Evolutionary conservation across 2,888 invertebrate genomes (phyloP).

Genomic region (Drosophila hamatofila): DNA sequence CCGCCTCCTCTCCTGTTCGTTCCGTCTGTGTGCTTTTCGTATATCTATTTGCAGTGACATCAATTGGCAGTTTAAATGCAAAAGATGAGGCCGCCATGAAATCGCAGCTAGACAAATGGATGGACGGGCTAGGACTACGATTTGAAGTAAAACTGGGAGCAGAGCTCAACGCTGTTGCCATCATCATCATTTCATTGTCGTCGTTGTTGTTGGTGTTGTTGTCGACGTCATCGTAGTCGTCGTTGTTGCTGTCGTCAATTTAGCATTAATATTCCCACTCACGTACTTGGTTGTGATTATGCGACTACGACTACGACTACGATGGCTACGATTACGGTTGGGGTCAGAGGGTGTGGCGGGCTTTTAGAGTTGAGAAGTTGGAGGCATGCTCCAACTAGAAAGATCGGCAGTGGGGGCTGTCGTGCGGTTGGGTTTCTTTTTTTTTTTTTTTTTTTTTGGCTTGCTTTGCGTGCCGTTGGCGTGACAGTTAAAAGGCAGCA

Average conservation of each 20-base stretch:
- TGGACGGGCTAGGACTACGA: conserved; percentile 25
- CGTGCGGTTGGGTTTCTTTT: conserved; percentile 65
- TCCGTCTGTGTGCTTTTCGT: conserved; percentile 9
- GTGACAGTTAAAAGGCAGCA: conserved; percentile 80
- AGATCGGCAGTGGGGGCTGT: conserved; percentile 33
- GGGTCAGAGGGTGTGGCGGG: conserved; percentile 50
- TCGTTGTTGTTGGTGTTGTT: conserved; percentile 42
- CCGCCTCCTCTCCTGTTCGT: background rate
- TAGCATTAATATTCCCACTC: conserved; percentile 82
- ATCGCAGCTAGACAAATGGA: conserved; percentile 60
- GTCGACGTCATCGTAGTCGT: conserved; percentile 46
- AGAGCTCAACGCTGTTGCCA: conserved; percentile 41
- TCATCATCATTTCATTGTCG: conserved; percentile 53
- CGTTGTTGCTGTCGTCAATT: conserved; percentile 78
- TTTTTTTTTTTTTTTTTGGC: conserved; percentile 33
- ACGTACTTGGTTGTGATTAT: conserved; percentile 82
- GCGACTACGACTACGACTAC: conserved; percentile 72
- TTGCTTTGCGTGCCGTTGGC: conserved; percentile 71
- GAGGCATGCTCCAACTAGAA: conserved; percentile 17
- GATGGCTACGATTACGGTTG: conserved; percentile 56
- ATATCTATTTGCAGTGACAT: conserved; percentile 73
- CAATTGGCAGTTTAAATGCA: conserved; percentile 84
- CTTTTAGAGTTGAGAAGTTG: conserved; percentile 48
- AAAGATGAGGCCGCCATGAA: conserved; percentile 76
- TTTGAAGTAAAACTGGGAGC: conserved; percentile 12